Evolutionary conservation across 1,140 invertebrate genomes (phyloP).

Genomic region (Kradibia gibbosae): DNA sequence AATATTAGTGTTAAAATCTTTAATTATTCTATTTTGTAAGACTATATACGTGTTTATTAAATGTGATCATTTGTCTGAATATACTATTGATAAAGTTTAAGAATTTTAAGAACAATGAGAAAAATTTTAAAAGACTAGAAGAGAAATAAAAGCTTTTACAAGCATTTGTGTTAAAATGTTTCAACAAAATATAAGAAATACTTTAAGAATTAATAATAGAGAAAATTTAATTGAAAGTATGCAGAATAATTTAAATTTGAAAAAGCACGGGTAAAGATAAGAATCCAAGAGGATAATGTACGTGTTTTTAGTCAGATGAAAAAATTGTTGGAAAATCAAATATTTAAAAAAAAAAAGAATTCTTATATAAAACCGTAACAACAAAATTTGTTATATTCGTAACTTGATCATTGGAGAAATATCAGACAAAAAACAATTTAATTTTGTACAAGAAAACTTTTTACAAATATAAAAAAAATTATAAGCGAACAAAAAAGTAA

Average conservation of each 20-base stretch:
- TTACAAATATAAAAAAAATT: neutral
- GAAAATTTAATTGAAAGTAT: too few relatives aligned
- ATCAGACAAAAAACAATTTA: neutral
- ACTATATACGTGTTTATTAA: conserved; percentile 30
- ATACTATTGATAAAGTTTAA: conserved; percentile 43
- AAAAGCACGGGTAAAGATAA: too few relatives aligned
- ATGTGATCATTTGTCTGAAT: conserved; percentile 25
- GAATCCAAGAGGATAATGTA: too few relatives aligned
- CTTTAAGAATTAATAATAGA: neutral
- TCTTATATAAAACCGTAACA: too few relatives aligned
- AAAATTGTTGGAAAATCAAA: too few relatives aligned
- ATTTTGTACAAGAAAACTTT: neutral
- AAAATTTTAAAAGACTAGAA: neutral
- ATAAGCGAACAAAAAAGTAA: neutral
- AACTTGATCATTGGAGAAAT: neutral
- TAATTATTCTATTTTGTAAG: conserved; percentile 41
- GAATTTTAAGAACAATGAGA: neutral
- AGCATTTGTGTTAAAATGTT: too few relatives aligned
- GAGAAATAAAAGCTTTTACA: neutral
- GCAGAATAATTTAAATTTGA: too few relatives aligned
- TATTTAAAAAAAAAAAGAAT: too few relatives aligned
- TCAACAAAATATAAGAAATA: neutral
- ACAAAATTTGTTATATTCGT: neutral
- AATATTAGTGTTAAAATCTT: conserved; percentile 43
- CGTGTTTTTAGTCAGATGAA: too few relatives aligned